Evolutionary conservation across 1,140 invertebrate species (phyloP), one percentile per base, ranked within the genome.

Genomic region (Panonychus citri): DNA sequence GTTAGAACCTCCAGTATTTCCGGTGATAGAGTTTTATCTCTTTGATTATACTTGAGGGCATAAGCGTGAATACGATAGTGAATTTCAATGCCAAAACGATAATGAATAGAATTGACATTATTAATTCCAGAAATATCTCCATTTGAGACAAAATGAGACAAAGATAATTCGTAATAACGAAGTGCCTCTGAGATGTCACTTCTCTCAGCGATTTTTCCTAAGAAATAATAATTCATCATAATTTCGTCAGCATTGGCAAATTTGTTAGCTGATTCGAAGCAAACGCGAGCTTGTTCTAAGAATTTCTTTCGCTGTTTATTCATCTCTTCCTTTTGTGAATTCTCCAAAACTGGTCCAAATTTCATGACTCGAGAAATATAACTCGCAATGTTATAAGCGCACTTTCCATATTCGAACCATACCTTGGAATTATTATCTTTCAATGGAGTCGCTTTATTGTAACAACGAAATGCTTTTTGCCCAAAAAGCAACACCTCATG

Each of bases 181-280:
- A 59, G 37, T 53, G 57, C 53, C 3, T 53, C 5, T 3, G 53
- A 48, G 7, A 82, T 78, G 59, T 80, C 73, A 60, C 80, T 77
- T 66, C 90, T 91, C 66, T 90, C 84, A 0, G 79, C 74, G 48
- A 90, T 81, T 76, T 95, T 94, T 1, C 83, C 88, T 21, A 91
- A 71, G 81, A 93, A 89, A 64, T 91, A 93, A 65, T 86, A 82
- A 64, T 83, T 79, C 15, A 90, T 70, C 89, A 88, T 94, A 48
- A 78, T 70, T 65, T 88, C 85, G 53, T 76, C 73, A n/a, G 64
- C 64, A 30, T 66, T 64, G 15, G 73, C 72, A 57, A 73, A 74
- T 72, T 73, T 63, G n/a, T 78, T 75, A 2, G 83, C 81, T 42
- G 75, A 75, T 21, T 72, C 74, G 64, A 89, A 93, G 70, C 83